Conservation (phyloP, 1,140 invertebrate genomes). For the Caenorhabditis inopinata region DNA sequence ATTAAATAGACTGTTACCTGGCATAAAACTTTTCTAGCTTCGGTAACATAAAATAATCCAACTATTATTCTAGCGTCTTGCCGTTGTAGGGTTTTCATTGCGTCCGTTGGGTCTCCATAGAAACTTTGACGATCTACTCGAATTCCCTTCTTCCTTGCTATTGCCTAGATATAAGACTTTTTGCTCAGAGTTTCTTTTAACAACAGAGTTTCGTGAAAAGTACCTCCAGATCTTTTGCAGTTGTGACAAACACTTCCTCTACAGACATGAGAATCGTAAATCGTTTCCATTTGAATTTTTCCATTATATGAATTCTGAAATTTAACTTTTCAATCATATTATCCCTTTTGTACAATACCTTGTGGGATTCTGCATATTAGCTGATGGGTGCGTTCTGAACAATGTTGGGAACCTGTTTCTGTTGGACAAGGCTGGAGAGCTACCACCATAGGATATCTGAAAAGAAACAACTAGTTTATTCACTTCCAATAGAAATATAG, state of each 20-base stretch:
- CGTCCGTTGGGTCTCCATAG: constrained; percentile 84
- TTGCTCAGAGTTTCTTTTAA: no score
- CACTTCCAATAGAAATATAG: neutral
- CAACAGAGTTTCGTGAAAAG: no score
- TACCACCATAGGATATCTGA: constrained; percentile 94
- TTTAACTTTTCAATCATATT: neutral
- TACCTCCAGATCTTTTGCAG: constrained; percentile 90
- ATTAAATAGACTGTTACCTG: constrained; percentile 74
- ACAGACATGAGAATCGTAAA: constrained; percentile 96
- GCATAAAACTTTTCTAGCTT: constrained; percentile 89
- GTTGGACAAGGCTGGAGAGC: constrained; percentile 95
- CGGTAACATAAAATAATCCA: constrained; percentile 95
- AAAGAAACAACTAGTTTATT: constrained; percentile 36
- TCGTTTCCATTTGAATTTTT: constrained; percentile 92
- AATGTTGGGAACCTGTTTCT: constrained; percentile 92
- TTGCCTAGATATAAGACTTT: constrained; percentile 67
- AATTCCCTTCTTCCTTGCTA: constrained; percentile 87
- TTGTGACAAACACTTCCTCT: constrained; percentile 99
- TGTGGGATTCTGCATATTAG: constrained; percentile 97
- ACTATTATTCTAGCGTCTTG: constrained; percentile 95
- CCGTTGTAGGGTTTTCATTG: constrained; percentile 83
- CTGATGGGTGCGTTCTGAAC: constrained; percentile 97
- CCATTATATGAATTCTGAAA: constrained; percentile 83
- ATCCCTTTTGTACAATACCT: constrained; percentile 50
- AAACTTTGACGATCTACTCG: constrained; percentile 94